Evolutionary conservation across 1,140 invertebrate species (phyloP), one percentile per base, ranked within the genome.

Genomic region (Orussus abietinus): DNA sequence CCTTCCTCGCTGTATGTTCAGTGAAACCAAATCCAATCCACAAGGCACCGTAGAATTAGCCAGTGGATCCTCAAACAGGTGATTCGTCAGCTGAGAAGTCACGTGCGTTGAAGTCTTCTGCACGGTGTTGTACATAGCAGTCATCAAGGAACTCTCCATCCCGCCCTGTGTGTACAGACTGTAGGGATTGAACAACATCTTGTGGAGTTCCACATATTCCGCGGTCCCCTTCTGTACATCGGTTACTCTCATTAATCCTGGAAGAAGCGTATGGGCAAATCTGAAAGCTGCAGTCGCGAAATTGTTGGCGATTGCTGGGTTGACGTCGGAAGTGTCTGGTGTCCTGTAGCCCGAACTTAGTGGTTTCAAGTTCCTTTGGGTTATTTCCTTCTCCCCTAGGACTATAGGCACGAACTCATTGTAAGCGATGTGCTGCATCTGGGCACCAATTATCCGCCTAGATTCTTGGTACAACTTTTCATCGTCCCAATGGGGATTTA

Each of bases 231-330:
- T 76, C 15, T 75, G 64, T 1, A 75, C 67, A 35, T 80, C 74
- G 0, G 81, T 76, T 30, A 82, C 67, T 62, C 81, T 84, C 53
- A 91, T 83, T 38, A 90, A 63, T 7, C 80, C 77, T 50, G 84
- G 82, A 38, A 93, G 63, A 3, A 93, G 63, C 0, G 89, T 92
- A 57, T 97, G 94, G 0, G 92, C 94, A 60, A 97, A 97, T 39
- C 92, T 74, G 57, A 91, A 94, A 1, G 87, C 92, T 2, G 93
- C 84, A 0, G 90, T 79, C 0, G 95, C 87, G 75, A 99, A 99
- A 55, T 82, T 83, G 70, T 98, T 97, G 1, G 88, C 82, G 38
- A 98, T 83, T 0, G 82, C 78, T 0, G 94, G 80, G 70, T 98
- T 82, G 3, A 90, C 72, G 4, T 71, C 64, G 0, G 79, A 66